Evolutionary conservation across 2,888 invertebrate species (phyloP), one percentile per base, ranked within the genome.

Genomic region (Nomada hirtipes): DNA sequence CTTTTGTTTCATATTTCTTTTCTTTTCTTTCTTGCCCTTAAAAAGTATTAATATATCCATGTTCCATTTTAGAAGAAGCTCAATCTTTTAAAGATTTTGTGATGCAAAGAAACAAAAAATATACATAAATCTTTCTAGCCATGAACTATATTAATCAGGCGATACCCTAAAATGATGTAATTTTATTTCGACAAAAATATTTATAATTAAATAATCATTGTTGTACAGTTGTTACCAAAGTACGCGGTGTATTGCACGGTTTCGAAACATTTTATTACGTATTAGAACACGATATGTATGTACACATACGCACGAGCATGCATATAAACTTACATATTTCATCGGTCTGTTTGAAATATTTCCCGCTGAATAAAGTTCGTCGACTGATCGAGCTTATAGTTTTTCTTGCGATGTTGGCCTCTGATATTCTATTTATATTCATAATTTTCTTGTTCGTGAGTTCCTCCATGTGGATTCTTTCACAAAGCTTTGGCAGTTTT

Each of bases 351-450:
- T 15, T 7, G 4, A 47, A 47, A 52, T 36, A n/a, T 15, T 67
- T 44, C 20, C 23, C 42, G 52, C 63, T 23, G 15, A 26, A 50
- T 26, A 13, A 13, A 15, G 13, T 61, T 44, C 26, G 0, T 10
- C 20, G 29, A 44, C 13, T 2, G 26, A 53, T n/a, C 47, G 15
- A 9, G 26, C n/a, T 63, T 63, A 69, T 59, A 50, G 2, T 73
- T 73, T 65, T 47, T 69, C 23, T 0, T 3, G 29, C 68, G 53
- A 7, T n/a, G 47, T 47, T 36, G 20, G 36, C 42, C 20, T 59
- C 26, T n/a, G 42, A 29, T 57, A 57, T 52, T 64, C 78, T 88
- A 83, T 83, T 86, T 81, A 76, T 88, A 85, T 3, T 52, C 18
- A n/a, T 23, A 75, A 83, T 83, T 83, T 83, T 72, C 44, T 76